phyloP scores from a whole-genome alignment of 2,888 invertebrate species.

The Acanthosepion esculentum region DNA sequence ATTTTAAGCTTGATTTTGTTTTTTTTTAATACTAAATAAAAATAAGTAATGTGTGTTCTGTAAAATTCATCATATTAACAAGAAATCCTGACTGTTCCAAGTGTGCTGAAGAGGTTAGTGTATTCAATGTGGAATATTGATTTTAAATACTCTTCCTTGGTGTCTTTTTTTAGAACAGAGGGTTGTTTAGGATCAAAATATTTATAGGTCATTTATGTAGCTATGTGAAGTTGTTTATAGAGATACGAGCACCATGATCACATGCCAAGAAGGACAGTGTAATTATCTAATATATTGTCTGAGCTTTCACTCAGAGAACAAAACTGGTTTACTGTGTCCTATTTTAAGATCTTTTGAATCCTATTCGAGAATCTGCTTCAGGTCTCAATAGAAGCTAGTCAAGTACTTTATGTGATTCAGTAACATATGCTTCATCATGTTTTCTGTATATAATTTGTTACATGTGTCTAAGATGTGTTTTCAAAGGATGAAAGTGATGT shows the following conservation, averaged over 20 bases:
- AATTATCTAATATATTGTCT: neutral
- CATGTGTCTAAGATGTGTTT: no score
- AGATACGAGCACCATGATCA: neutral
- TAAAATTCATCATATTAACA: neutral
- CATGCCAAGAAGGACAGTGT: neutral
- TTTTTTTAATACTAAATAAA: neutral
- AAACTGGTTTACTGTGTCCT: neutral
- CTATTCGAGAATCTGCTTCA: neutral
- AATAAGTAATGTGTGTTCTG: neutral
- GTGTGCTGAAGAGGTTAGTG: neutral
- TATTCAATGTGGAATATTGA: neutral
- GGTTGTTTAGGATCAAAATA: slow-evolving; percentile 21
- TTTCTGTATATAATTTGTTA: no score
- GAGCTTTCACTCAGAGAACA: neutral
- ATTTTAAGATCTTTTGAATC: neutral
- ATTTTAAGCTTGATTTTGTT: neutral
- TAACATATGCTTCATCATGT: neutral
- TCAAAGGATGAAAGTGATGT: no score
- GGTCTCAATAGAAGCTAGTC: neutral
- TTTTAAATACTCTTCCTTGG: neutral
- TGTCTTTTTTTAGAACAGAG: slow-evolving; percentile 33
- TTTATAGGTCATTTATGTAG: neutral
- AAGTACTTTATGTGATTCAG: neutral
- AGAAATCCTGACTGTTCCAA: neutral
- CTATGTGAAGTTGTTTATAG: neutral